Conservation (phyloP, 2,888 invertebrate genomes). For the Chironomus tentans region DNA sequence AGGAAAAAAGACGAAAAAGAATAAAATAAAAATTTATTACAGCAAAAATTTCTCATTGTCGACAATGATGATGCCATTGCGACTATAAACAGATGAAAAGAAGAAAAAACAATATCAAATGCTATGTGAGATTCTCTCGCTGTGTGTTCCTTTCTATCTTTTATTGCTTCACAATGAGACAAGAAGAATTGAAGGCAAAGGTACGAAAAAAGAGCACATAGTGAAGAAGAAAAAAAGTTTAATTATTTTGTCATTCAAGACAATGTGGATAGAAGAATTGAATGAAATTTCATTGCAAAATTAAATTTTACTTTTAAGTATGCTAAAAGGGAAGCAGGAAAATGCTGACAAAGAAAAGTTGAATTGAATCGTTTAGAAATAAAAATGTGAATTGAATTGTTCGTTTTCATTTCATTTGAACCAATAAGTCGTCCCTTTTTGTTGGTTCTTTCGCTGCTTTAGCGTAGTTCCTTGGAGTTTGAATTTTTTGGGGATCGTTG, state of each 20-base stretch:
- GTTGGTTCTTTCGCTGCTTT: background rate
- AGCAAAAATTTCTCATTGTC: background rate
- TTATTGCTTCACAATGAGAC: background rate
- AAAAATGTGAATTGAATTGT: background rate
- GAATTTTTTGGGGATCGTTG: no score
- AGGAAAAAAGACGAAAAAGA: background rate
- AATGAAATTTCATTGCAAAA: slow-evolving; percentile 5
- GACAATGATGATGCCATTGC: background rate
- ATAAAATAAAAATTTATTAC: background rate
- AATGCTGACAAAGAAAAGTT: background rate
- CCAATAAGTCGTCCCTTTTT: background rate
- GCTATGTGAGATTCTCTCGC: background rate
- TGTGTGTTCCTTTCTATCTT: background rate
- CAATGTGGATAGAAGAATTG: background rate
- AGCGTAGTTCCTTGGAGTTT: no score
- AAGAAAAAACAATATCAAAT: background rate
- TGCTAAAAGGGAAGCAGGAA: background rate
- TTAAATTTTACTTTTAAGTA: slow-evolving; percentile 8
- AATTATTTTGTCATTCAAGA: slow-evolving; percentile 22
- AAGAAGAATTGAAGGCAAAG: background rate
- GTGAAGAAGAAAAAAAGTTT: slow-evolving; percentile 20
- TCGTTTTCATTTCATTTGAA: background rate
- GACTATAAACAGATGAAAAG: background rate
- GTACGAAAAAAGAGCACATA: background rate
- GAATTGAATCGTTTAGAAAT: slow-evolving; percentile 22